Evolutionary conservation across 35 echinoderm and acorn worm species (phyloP), one percentile per base, ranked within the genome.

Genomic region (Amphiura filiformis): DNA sequence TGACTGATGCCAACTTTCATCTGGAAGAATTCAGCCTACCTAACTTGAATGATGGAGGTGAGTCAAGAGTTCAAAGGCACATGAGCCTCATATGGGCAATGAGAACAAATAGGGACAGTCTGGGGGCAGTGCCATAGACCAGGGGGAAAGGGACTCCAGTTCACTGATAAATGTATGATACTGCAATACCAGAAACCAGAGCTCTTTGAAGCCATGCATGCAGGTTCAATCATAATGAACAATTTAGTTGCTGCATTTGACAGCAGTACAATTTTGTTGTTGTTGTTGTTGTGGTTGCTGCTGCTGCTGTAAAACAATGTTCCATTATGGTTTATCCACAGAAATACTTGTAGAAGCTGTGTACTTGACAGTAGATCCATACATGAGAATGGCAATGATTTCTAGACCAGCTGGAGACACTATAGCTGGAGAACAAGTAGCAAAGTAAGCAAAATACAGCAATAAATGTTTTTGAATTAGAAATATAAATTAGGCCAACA

Each of bases 291-390:
- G n/a, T n/a, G 20, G 20, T 11, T 11, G 44, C 44, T 52, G 7
- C 44, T 20, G 20, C 44, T 11, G 7, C 7, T 52, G 7, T 52
- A 20, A 52, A 52, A 52, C 44, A 52, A 7, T 11, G 7, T 52
- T 20, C 44, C 44, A 52, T 52, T 11, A 11, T 11, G 7, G 7
- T 52, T 52, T 91, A 78, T 56, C 86, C n/a, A n/a, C n/a, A 94
- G 92, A 84, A 33, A 82, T 94, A 34, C 64, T 86, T 56, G 35
- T 94, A 32, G 82, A 94, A 57, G 82, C 92, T 11, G 77, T 90
- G 33, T 81, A 80, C 38, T 61, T 94, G 20, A 89, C 87, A 9
- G 92, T 94, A 0, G 92, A 91, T 38, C 89, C 89, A 30, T 91
- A 91, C 42, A 91, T 91, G 89, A 91, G 89, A 38, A 31, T 39